These are phyloP conservation scores for Willisornis vidua DNA, from an alignment of 2,113 vertebrate genomes.

Conservation along the genomic window DNA sequence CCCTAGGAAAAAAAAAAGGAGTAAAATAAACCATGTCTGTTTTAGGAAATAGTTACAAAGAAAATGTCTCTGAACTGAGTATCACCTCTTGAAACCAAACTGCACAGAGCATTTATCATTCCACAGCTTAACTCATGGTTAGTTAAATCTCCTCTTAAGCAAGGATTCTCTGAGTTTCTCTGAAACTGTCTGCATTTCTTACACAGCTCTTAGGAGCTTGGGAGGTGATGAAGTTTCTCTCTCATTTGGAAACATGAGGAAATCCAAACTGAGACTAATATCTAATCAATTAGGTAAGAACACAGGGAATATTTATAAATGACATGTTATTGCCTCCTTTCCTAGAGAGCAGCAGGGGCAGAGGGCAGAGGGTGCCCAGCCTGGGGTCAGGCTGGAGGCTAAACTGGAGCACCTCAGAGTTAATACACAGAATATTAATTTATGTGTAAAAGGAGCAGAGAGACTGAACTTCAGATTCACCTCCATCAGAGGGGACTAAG, in stretches of 20 bases:
- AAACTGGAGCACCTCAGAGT: background rate
- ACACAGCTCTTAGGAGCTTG: background rate
- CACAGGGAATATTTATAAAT: background rate
- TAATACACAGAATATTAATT: background rate
- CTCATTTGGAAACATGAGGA: background rate
- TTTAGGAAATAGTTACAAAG: slow-evolving; percentile 10
- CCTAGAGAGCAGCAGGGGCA: background rate
- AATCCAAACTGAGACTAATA: background rate
- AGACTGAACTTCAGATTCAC: background rate
- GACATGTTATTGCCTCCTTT: background rate
- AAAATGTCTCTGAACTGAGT: background rate
- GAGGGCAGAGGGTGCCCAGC: background rate
- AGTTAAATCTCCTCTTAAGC: background rate
- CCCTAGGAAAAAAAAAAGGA: background rate
- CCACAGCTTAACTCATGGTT: background rate
- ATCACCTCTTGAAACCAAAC: background rate
- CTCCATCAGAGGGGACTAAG: background rate
- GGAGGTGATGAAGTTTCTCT: background rate
- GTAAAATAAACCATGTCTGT: background rate
- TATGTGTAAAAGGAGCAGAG: background rate
- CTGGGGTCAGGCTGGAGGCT: background rate
- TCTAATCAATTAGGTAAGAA: background rate
- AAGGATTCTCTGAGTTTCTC: background rate
- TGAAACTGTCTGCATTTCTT: background rate
- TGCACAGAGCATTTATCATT: background rate